Conservation (phyloP, 2,888 invertebrate species). For the Xanthia togata region DNA sequence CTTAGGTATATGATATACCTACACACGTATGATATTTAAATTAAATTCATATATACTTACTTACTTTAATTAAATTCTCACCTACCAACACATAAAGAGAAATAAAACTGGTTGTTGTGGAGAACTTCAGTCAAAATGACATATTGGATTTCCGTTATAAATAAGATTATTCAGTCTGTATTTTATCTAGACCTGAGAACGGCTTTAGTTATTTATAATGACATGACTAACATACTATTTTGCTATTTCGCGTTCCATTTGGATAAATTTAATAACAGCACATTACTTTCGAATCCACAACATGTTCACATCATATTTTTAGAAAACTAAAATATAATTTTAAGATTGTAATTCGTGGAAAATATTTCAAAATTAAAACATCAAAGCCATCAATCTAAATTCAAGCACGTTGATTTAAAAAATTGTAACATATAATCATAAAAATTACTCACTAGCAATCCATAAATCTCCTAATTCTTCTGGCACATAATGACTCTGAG, state of each 20-base stretch:
- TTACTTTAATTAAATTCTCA: neutral
- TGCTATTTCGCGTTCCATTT: neutral
- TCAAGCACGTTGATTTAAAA: constrained; percentile 54
- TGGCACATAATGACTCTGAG: constrained; percentile 80
- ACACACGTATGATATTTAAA: neutral
- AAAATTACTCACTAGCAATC: constrained; percentile 83
- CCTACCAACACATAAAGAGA: neutral
- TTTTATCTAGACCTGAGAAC: neutral
- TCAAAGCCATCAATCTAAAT: constrained; percentile 55
- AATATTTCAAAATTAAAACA: constrained; percentile 47
- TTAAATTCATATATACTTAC: neutral
- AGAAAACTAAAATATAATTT: constrained; percentile 19
- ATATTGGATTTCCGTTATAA: neutral
- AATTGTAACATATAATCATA: constrained; percentile 71
- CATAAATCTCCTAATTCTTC: constrained; percentile 82
- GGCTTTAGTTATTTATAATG: constrained; percentile 1
- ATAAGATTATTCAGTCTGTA: neutral
- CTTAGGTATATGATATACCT: too few relatives aligned
- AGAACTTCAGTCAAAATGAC: too few relatives aligned
- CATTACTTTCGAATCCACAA: constrained; percentile 2
- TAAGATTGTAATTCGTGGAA: neutral
- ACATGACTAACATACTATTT: constrained; percentile 5
- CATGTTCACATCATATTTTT: neutral
- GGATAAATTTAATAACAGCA: neutral
- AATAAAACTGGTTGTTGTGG: neutral